These are phyloP conservation scores for Sciaenops ocellatus DNA, from an alignment of 2,797 vertebrate species.

Conservation along the genomic window DNA sequence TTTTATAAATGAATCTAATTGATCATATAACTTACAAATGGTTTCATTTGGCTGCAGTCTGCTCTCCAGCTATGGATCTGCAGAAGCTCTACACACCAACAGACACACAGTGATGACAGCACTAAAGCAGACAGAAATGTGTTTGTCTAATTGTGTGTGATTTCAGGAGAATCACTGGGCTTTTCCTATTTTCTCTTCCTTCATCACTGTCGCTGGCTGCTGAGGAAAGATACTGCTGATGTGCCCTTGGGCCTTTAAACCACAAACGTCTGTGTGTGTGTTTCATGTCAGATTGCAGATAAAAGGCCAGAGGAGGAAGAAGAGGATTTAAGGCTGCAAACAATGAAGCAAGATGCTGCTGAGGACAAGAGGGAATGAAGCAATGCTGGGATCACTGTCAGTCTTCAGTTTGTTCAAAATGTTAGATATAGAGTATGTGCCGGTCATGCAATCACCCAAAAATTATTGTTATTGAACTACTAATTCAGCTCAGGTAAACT, in stretches of 20 bases:
- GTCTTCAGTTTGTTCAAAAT: not conserved
- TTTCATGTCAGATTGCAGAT: conserved; percentile 42
- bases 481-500: no score
- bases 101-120: not conserved
- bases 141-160: conserved; percentile 44
- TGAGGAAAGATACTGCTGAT: conserved; percentile 59
- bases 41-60: conserved; percentile 5
- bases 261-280: conserved; percentile 15
- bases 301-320: conserved; percentile 36
- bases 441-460: not conserved
- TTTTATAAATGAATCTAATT: not conserved
- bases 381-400: conserved; percentile 6
- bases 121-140: not conserved
- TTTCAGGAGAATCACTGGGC: conserved; percentile 12
- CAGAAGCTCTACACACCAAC: not conserved
- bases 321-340: conserved; percentile 44
- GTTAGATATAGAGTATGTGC: not conserved
- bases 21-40: not conserved
- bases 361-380: not conserved
- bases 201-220: conserved; percentile 20
- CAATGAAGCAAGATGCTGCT: conserved; percentile 7
- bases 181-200: conserved; percentile 1
- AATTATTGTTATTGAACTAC: not conserved
- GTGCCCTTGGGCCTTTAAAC: conserved; percentile 46
- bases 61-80: not conserved